Percentiles rank a stretch among this genome's conserved stretches.
These are phyloP conservation scores for Malthinus seriepunctatus DNA, from an alignment of 2,888 invertebrate genomes.

Conservation along the genomic window DNA sequence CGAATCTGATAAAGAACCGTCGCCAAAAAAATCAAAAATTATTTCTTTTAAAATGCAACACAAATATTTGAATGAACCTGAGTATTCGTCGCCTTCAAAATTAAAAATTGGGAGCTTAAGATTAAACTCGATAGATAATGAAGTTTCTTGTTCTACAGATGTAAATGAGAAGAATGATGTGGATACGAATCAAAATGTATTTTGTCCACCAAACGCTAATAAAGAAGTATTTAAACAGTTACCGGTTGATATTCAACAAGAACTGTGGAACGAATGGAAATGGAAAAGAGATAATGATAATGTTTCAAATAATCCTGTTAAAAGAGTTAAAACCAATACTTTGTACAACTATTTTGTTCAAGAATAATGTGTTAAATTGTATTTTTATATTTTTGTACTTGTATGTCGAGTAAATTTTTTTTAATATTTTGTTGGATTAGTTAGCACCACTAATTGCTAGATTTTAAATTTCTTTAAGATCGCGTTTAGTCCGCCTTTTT, in stretches of 20 bases:
- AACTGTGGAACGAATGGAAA: conserved; percentile 71
- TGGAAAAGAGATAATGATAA: conserved; percentile 37
- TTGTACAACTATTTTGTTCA: conserved; percentile 69
- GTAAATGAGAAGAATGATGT: conserved; percentile 5
- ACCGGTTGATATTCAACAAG: conserved; percentile 73
- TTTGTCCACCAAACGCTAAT: conserved; percentile 69
- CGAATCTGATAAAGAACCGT: conserved; percentile 72
- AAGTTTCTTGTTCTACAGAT: conserved; percentile 36
- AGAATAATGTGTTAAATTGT: not conserved
- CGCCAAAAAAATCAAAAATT: conserved; percentile 70
- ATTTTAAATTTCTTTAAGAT: no score
- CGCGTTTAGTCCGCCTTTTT: no score
- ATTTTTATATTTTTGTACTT: no score
- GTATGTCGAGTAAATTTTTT: no score
- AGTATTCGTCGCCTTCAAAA: conserved; percentile 71
- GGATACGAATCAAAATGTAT: conserved; percentile 34
- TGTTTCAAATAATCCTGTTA: conserved; percentile 56
- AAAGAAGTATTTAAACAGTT: conserved; percentile 71
- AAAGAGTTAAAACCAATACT: conserved; percentile 65
- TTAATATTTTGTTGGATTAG: no score
- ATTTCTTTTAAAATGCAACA: conserved; percentile 58
- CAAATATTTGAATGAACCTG: conserved; percentile 52
- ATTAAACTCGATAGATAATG: conserved; percentile 65
- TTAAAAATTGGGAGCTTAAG: conserved; percentile 69
- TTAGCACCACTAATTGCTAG: no score